Evolutionary conservation across 92 coral and sea anemone species (phyloP).

Genomic region (Epizoanthus scotinus): DNA sequence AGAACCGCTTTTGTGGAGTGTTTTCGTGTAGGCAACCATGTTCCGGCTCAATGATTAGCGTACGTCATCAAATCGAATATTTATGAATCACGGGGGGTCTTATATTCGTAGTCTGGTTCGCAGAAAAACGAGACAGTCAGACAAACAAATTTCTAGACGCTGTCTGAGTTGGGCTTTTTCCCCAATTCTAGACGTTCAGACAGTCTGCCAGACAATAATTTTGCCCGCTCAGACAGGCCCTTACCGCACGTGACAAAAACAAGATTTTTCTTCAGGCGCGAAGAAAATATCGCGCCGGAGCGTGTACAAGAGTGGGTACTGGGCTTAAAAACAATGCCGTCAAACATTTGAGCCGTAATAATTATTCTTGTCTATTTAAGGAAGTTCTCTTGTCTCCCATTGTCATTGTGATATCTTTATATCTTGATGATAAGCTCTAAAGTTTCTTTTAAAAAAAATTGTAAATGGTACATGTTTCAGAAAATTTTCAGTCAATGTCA

Average conservation of each 20-base stretch:
- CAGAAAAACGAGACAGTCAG: slow-evolving; percentile 48
- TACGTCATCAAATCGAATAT: slow-evolving; percentile 38
- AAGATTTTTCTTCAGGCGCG: slow-evolving; percentile 4
- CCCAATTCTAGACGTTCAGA: slow-evolving; percentile 43
- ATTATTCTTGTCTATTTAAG: slow-evolving; percentile 22
- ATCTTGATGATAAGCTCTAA: background rate
- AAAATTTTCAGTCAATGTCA: no score
- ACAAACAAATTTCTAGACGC: slow-evolving; percentile 46
- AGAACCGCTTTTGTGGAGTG: background rate
- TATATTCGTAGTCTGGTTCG: slow-evolving; percentile 42
- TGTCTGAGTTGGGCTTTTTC: slow-evolving; percentile 39
- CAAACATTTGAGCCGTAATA: background rate
- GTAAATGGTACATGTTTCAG: no score
- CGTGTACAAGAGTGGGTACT: background rate
- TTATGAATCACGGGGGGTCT: slow-evolving; percentile 36
- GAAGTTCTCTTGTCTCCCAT: background rate
- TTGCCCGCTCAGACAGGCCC: slow-evolving; percentile 8
- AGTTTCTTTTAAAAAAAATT: background rate
- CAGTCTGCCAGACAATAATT: slow-evolving; percentile 47
- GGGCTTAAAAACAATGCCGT: slow-evolving; percentile 4
- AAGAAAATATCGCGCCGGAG: slow-evolving; percentile 6
- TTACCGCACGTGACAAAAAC: slow-evolving; percentile 34
- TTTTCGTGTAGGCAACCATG: background rate
- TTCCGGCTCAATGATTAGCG: slow-evolving; percentile 7
- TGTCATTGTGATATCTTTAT: no score